Conservation (phyloP, 2,888 invertebrate species). For the Stictocephala bisonia region DNA sequence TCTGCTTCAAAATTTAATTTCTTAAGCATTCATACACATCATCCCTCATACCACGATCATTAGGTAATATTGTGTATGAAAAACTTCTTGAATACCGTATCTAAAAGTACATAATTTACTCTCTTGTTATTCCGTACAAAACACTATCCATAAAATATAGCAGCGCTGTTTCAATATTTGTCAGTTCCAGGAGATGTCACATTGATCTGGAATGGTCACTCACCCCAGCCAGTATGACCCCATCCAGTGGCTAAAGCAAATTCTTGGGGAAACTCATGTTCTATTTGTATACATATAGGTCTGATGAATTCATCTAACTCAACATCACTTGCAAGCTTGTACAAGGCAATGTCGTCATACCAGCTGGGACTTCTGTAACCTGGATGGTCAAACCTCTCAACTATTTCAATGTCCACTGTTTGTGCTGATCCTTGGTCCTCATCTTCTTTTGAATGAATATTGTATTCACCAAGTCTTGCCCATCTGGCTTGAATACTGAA, state of each 20-base stretch:
- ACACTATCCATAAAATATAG: no score
- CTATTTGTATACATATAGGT: conserved; percentile 70
- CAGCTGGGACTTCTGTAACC: conserved; percentile 68
- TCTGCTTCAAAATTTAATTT: no score
- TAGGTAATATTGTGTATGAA: no score
- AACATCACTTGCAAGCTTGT: conserved; percentile 68
- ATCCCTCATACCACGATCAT: no score
- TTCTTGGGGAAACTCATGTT: background rate
- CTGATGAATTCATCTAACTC: conserved; percentile 68
- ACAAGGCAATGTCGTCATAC: conserved; percentile 75
- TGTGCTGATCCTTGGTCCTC: conserved; percentile 62
- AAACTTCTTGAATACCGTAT: no score
- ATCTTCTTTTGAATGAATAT: background rate
- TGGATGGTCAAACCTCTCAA: conserved; percentile 68
- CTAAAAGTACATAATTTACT: no score
- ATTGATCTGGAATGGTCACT: no score
- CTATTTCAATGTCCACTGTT: conserved; percentile 68
- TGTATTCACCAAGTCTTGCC: conserved; percentile 39
- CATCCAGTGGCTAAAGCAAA: conserved; percentile 72
- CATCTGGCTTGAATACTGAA: no score
- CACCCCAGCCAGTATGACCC: conserved; percentile 66
- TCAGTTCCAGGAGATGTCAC: no score
- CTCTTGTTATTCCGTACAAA: no score
- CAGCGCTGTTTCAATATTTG: no score
- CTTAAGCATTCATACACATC: no score